Percentiles rank a stretch among this genome's conserved stretches.
Conservation (phyloP, 2,888 invertebrate genomes). For the Smittia aterrima region DNA sequence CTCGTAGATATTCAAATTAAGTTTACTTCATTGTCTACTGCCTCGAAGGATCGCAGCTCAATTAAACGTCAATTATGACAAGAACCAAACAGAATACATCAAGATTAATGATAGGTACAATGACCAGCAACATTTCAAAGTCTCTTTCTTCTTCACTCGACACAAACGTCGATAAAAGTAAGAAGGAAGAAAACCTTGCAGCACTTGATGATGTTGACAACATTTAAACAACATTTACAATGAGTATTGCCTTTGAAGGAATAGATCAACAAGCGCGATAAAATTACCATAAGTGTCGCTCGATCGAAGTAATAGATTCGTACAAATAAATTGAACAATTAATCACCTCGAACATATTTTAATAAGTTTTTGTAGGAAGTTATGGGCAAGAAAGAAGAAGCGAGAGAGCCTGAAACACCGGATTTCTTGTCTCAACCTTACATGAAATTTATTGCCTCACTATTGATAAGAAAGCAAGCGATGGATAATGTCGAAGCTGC, state of each 20-base stretch:
- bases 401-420: not conserved
- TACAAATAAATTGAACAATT: conserved; percentile 23
- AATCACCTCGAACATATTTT: conserved; percentile 12
- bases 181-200: not conserved
- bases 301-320: conserved; percentile 19
- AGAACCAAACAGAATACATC: conserved; percentile 13
- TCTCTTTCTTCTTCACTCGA: not conserved
- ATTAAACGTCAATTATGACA: conserved; percentile 35
- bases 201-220: not conserved
- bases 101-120: conserved; percentile 24
- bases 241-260: not conserved
- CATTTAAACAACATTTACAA: not conserved
- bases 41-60: not conserved
- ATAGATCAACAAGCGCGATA: not conserved
- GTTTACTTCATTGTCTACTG: not conserved
- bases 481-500: not conserved
- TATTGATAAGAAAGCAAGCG: not conserved
- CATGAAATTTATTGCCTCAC: conserved; percentile 14
- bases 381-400: not conserved
- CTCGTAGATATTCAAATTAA: not conserved
- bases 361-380: conserved; percentile 27
- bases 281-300: conserved; percentile 28
- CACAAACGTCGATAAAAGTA: not conserved
- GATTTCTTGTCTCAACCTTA: conserved; percentile 6
- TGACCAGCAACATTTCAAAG: not conserved